Evolutionary conservation across 2,113 vertebrate genomes (phyloP).

Genomic region (Morphnarchus princeps): DNA sequence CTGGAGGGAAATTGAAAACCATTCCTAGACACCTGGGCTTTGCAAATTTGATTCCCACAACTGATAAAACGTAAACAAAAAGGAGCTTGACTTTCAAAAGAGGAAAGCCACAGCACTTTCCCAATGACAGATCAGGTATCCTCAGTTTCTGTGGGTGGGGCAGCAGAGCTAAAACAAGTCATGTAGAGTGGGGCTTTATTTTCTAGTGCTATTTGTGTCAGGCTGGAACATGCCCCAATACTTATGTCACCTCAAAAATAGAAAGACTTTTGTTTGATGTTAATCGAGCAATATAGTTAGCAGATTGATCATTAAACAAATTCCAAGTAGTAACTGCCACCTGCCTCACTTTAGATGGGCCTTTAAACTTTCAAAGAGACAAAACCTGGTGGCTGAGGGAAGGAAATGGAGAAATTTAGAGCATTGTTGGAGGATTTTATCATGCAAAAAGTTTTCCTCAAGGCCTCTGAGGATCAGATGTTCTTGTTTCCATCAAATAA

Average conservation of each 20-base stretch:
- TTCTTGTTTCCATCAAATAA: neutral
- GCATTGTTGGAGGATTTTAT: neutral
- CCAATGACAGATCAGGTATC: neutral
- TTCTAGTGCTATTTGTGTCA: neutral
- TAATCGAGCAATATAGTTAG: neutral
- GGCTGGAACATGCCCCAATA: neutral
- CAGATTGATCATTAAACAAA: neutral
- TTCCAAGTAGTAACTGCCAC: neutral
- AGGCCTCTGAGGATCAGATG: neutral
- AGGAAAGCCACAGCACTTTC: conserved; percentile 15
- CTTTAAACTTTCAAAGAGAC: neutral
- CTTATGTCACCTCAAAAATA: neutral
- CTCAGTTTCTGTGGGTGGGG: neutral
- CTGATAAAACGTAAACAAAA: conserved; percentile 27
- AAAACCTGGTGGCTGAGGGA: neutral
- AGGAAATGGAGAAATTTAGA: neutral
- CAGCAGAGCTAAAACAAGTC: neutral
- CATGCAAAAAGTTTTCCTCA: neutral
- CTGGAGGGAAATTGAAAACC: neutral
- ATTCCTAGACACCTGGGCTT: conserved; percentile 47
- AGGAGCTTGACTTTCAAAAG: conserved; percentile 3
- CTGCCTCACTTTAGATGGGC: neutral
- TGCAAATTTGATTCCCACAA: conserved; percentile 44
- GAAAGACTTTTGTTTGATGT: neutral
- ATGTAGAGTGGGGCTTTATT: neutral